phyloP scores from a whole-genome alignment of 2,113 vertebrate genomes.

The Ceyx melanurus region DNA sequence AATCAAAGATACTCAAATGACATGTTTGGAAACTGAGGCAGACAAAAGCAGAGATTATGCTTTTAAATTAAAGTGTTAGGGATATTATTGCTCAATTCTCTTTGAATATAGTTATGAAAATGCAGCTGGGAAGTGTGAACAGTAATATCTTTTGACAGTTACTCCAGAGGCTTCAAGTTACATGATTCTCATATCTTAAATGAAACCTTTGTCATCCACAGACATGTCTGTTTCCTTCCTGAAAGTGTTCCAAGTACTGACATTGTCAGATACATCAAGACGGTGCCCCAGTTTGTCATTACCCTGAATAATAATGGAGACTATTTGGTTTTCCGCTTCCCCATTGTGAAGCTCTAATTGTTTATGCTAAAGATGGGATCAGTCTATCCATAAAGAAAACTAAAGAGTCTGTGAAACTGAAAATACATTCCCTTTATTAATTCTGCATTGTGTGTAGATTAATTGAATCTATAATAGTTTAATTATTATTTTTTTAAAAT shows the following conservation, averaged over 20 bases:
- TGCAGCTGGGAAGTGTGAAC: constrained; percentile 26
- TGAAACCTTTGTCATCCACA: constrained; percentile 9
- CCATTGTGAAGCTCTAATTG: not conserved
- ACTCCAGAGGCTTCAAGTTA: constrained; percentile 52
- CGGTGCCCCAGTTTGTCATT: not conserved
- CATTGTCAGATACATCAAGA: not conserved
- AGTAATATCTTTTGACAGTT: constrained; percentile 43
- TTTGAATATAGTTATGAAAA: constrained; percentile 49
- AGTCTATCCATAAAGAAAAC: constrained; percentile 27
- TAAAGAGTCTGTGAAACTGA: constrained; percentile 28
- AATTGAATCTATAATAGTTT: not conserved
- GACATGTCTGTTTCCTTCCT: not conserved
- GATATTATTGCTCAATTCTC: constrained; percentile 42
- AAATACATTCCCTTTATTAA: constrained; percentile 42
- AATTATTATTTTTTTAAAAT: constrained; percentile 13
- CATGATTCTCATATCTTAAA: constrained; percentile 26
- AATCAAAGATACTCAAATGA: constrained; percentile 53
- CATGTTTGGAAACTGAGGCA: constrained; percentile 65
- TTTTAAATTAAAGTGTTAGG: constrained; percentile 30
- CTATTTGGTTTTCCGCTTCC: not conserved
- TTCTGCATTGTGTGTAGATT: not conserved
- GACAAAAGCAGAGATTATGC: constrained; percentile 41
- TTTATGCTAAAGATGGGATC: constrained; percentile 20
- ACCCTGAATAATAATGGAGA: not conserved
- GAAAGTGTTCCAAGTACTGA: not conserved